A percentile compares a stretch with the other conserved stretches of the same genome.
These are phyloP conservation scores for Kryptopterus vitreolus DNA, from an alignment of 2,797 vertebrate species.

Conservation along the genomic window DNA sequence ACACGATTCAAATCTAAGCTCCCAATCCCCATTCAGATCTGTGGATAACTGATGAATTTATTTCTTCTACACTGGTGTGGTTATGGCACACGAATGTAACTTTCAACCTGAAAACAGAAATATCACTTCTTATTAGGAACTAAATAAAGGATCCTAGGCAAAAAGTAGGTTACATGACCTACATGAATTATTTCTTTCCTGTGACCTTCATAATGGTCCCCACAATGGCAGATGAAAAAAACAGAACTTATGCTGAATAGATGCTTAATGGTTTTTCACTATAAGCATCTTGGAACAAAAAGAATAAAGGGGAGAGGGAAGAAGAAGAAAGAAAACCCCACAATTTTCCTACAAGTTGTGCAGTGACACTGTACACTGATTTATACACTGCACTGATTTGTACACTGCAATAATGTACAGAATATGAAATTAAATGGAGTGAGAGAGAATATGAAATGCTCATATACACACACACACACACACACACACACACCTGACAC, in stretches of 20 bases:
- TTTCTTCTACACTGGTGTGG: neutral
- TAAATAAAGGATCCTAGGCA: conserved; percentile 56
- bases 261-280: neutral
- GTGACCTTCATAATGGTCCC: conserved; percentile 66
- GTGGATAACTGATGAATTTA: neutral
- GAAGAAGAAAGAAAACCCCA: no score
- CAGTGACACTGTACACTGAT: no score
- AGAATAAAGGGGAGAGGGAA: no score
- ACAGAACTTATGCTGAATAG: conserved; percentile 18
- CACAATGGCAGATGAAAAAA: conserved; percentile 44
- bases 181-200: conserved; percentile 53
- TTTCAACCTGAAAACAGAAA: conserved; percentile 37
- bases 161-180: conserved; percentile 68
- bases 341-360: no score
- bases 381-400: no score
- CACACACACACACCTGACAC: no score
- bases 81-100: neutral
- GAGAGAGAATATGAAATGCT: no score
- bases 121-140: conserved; percentile 52
- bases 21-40: neutral
- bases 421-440: no score
- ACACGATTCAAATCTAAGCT: neutral
- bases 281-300: neutral
- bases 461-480: no score
- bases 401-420: no score